Conservation (phyloP, 2,797 vertebrate species). For the Chlorospingus semifuscus region DNA sequence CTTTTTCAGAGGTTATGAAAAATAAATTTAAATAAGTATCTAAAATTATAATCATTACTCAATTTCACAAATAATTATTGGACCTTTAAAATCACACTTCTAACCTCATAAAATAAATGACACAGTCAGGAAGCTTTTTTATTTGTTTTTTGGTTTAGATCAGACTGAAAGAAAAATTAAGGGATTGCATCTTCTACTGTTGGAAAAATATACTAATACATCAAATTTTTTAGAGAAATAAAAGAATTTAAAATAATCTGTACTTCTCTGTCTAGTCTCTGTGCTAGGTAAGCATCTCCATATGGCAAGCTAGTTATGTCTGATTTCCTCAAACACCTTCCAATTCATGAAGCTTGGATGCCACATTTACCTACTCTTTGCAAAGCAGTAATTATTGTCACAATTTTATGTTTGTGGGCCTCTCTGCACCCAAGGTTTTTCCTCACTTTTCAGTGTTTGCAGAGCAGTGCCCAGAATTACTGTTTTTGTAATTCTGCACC, state of each 20-base stretch:
- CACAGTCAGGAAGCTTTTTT: rapidly evolving
- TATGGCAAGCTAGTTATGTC: neutral
- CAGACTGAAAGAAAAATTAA: neutral
- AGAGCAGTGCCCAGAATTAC: neutral
- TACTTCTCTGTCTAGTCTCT: neutral
- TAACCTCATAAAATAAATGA: neutral
- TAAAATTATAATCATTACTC: neutral
- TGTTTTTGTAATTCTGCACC: neutral
- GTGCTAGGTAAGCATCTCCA: neutral
- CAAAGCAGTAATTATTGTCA: neutral
- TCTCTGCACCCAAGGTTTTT: neutral
- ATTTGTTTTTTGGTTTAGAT: neutral
- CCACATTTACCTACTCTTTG: neutral
- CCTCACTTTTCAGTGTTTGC: neutral
- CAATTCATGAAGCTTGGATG: neutral
- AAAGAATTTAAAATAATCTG: neutral
- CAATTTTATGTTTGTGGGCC: neutral
- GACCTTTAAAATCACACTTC: neutral
- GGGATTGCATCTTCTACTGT: neutral
- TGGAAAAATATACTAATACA: neutral
- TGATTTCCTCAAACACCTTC: neutral
- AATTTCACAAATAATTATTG: neutral
- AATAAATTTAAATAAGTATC: neutral
- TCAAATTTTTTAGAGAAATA: neutral
- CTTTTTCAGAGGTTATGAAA: neutral